Evolutionary conservation across 2,113 vertebrate species (phyloP).

Genomic region (Calyptommatus sinebrachiatus): DNA sequence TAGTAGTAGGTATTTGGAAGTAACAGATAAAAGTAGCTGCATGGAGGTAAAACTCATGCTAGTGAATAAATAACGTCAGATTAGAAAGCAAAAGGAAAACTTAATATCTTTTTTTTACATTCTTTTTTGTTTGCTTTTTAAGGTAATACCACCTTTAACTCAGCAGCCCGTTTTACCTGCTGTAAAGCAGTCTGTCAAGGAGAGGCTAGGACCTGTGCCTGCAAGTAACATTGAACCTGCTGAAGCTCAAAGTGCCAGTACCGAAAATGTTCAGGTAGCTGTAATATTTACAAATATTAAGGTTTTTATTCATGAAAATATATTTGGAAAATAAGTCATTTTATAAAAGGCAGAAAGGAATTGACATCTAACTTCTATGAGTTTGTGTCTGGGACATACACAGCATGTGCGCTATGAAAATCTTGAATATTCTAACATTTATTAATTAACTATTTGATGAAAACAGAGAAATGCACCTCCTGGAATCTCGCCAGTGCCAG

Average conservation of each 20-base stretch:
- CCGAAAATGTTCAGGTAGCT: conserved; percentile 80
- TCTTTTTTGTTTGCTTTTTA: conserved; percentile 37
- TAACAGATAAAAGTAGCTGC: too few relatives aligned
- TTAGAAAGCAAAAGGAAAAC: neutral
- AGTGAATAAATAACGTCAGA: neutral
- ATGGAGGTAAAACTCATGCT: too few relatives aligned
- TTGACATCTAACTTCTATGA: neutral
- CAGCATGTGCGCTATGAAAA: too few relatives aligned
- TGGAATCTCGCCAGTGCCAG: too few relatives aligned
- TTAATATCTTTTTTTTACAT: conserved; percentile 10
- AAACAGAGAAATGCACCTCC: too few relatives aligned
- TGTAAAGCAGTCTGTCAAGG: conserved; percentile 93
- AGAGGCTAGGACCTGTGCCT: conserved; percentile 88
- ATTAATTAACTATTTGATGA: too few relatives aligned
- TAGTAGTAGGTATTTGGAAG: too few relatives aligned
- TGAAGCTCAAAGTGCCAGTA: conserved; percentile 76
- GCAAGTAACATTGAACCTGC: conserved; percentile 78
- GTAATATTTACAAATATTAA: neutral
- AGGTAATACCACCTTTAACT: conserved; percentile 73
- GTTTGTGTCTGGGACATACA: neutral
- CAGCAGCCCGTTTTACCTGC: conserved; percentile 74
- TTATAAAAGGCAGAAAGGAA: neutral
- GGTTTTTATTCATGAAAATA: neutral
- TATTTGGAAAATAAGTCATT: neutral
- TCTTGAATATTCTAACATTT: too few relatives aligned